phyloP scores from a whole-genome alignment of 2,113 vertebrate species.

The Chaetodon auriga region DNA sequence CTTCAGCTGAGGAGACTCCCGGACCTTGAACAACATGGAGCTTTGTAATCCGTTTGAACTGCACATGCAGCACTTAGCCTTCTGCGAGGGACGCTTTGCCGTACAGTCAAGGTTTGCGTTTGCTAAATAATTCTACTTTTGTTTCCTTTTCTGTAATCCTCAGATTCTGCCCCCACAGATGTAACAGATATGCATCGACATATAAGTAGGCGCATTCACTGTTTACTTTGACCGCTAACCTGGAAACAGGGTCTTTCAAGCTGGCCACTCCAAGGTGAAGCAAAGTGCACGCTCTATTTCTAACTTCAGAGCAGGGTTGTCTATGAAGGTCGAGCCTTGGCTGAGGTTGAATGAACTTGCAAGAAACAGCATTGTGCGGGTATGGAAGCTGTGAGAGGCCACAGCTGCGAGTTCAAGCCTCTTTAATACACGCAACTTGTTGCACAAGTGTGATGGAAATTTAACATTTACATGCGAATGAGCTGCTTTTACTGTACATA shows the following conservation, averaged over 20 bases:
- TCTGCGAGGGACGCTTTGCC: conserved; percentile 3
- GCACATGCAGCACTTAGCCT: conserved; percentile 32
- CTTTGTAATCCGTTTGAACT: conserved; percentile 61
- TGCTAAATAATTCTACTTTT: background rate
- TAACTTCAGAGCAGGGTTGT: background rate
- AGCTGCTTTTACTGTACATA: too few species aligned
- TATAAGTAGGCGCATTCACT: background rate
- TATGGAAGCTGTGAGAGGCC: background rate
- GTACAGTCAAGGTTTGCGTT: conserved; percentile 9
- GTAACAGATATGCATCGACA: background rate
- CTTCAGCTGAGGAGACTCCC: conserved; percentile 39
- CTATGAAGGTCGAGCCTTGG: background rate
- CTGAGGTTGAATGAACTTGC: background rate
- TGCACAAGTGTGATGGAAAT: too few species aligned
- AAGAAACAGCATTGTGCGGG: background rate
- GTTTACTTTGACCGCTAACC: conserved; percentile 7
- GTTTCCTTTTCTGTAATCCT: conserved; percentile 1
- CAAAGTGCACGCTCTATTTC: background rate
- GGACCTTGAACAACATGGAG: conserved; percentile 28
- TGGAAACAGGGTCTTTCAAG: background rate
- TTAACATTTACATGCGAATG: too few species aligned
- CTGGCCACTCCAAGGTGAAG: background rate
- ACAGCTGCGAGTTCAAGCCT: background rate
- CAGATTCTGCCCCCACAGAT: background rate
- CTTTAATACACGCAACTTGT: too few species aligned